Evolutionary conservation across 2,113 vertebrate genomes (phyloP).

Genomic region (Pseudorhombus dupliciocellatus): DNA sequence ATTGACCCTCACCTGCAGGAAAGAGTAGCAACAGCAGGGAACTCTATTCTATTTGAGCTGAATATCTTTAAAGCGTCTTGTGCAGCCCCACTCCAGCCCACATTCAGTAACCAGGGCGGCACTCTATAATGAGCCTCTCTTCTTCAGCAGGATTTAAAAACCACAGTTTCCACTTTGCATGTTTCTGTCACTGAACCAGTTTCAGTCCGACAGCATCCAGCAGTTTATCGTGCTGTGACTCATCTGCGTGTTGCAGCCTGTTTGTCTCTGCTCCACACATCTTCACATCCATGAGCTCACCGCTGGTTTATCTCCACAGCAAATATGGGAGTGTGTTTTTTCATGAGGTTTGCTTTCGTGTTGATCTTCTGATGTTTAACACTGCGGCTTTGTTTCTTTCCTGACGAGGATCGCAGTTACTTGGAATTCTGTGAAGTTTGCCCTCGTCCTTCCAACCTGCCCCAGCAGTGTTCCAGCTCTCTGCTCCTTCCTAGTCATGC

Average conservation of each 20-base stretch:
- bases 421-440: neutral
- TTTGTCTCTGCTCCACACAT: slow-evolving; percentile 22
- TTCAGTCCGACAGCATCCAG: slow-evolving; percentile 26
- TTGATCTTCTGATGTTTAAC: neutral
- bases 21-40: neutral
- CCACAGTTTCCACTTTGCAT: neutral
- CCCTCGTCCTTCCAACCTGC: neutral
- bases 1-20: neutral
- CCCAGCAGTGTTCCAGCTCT: neutral
- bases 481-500: neutral
- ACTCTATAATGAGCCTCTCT: neutral
- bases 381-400: neutral
- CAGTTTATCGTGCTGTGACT: slow-evolving; percentile 37
- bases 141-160: neutral
- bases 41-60: too few relatives aligned
- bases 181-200: neutral
- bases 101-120: neutral
- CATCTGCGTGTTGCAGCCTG: slow-evolving; percentile 56
- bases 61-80: too few relatives aligned
- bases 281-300: slow-evolving; percentile 11
- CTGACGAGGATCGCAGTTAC: neutral
- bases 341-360: slow-evolving; percentile 1
- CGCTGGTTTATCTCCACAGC: slow-evolving; percentile 2
- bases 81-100: too few relatives aligned
- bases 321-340: neutral